phyloP scores from a whole-genome alignment of 2,888 invertebrate species.

The Apodemia hepburni region DNA sequence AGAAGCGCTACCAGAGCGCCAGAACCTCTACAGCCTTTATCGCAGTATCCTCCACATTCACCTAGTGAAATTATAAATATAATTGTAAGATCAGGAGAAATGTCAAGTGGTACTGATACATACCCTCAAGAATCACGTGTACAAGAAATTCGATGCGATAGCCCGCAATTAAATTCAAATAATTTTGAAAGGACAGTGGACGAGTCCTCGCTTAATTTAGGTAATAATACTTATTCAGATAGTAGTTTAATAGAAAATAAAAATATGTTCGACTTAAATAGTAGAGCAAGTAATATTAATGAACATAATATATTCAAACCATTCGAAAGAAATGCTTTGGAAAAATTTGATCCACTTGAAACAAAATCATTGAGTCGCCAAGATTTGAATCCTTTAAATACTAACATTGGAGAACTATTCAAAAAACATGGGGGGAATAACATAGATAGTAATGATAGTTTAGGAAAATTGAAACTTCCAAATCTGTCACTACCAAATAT shows the following conservation, averaged over 20 bases:
- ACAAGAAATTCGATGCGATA: constrained; percentile 47
- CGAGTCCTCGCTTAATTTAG: neutral
- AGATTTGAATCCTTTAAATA: constrained; percentile 20
- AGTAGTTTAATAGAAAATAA: constrained; percentile 27
- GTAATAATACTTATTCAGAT: constrained; percentile 31
- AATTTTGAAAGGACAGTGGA: constrained; percentile 18
- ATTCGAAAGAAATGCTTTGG: constrained; percentile 26
- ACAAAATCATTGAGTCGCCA: constrained; percentile 25
- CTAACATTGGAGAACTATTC: neutral
- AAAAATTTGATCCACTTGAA: constrained; percentile 22
- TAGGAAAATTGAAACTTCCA: neutral
- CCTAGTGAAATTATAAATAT: constrained; percentile 50
- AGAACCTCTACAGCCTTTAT: constrained; percentile 28
- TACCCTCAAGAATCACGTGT: constrained; percentile 48
- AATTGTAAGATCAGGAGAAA: constrained; percentile 44
- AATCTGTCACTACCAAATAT: constrained; percentile 11
- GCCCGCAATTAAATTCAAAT: constrained; percentile 38
- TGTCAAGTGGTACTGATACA: constrained; percentile 36
- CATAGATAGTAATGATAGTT: neutral
- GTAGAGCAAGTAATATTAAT: constrained; percentile 47
- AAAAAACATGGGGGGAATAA: neutral
- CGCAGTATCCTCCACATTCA: constrained; percentile 41
- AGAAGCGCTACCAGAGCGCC: constrained; percentile 38
- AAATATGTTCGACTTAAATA: constrained; percentile 47
- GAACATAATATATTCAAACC: constrained; percentile 35